These are phyloP conservation scores for Xestia rhomboidea DNA, from an alignment of 2,888 invertebrate species.

Conservation along the genomic window DNA sequence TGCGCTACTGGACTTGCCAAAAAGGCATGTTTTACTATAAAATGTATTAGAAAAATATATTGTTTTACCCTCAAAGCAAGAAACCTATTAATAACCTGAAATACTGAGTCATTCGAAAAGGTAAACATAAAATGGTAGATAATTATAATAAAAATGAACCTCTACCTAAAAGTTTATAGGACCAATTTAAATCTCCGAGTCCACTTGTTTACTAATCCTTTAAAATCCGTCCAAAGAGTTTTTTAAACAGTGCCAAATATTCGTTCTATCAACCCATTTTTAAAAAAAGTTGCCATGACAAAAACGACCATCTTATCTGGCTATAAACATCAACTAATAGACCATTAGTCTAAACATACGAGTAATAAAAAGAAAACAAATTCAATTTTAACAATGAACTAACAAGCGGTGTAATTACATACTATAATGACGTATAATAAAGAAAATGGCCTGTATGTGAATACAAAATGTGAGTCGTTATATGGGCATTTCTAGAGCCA, in stretches of 20 bases:
- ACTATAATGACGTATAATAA: slow-evolving; percentile 57
- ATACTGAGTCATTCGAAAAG: not conserved
- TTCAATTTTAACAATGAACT: slow-evolving; percentile 60
- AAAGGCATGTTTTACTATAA: not conserved
- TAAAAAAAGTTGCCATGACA: not conserved
- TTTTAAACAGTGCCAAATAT: slow-evolving; percentile 1
- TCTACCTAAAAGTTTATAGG: not conserved
- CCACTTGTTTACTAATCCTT: not conserved
- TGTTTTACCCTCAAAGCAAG: not conserved
- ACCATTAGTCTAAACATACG: slow-evolving; percentile 38
- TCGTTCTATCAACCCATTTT: not conserved
- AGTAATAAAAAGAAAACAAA: slow-evolving; percentile 55
- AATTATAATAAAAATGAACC: not conserved
- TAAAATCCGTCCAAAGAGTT: not conserved
- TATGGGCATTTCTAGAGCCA: slow-evolving; percentile 7
- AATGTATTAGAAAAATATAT: not conserved
- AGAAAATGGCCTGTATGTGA: slow-evolving; percentile 47
- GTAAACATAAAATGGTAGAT: not conserved
- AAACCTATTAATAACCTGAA: not conserved
- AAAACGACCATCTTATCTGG: slow-evolving; percentile 5
- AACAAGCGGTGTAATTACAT: slow-evolving; percentile 57
- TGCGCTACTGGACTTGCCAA: not conserved
- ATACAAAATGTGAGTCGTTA: slow-evolving; percentile 33
- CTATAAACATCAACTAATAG: slow-evolving; percentile 37
- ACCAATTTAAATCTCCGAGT: not conserved